Evolutionary conservation across 2,888 invertebrate genomes (phyloP), one percentile per base, ranked within the genome.

Genomic region (Prosapia bicincta): DNA sequence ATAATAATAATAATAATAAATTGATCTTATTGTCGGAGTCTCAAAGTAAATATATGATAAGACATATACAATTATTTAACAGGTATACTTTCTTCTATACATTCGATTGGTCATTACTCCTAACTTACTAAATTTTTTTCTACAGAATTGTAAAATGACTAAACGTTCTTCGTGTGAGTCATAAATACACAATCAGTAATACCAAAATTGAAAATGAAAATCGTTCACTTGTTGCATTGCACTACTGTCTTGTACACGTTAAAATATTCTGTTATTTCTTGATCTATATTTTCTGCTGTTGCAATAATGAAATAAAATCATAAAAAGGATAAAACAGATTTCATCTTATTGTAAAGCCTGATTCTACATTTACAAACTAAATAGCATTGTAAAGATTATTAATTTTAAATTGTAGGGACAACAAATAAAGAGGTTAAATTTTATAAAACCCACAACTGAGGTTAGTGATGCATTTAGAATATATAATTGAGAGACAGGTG

Each of bases 91-190:
- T 66, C 38, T 54, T 54, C 54, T 54, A 54, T 54, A 54, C 54
- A 54, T 54, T 54, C 20, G 54, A 54, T 54, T 20, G n/a, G 20
- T 20, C 20, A 20, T 54, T 54, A 54, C 54, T 54, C 54, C 20
- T 20, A 54, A 20, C 1, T 20, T 10, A 3, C 20, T 20, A 54
- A 3, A 20, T 20, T 3, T n/a, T 54, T 54, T 54, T 54, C 54
- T n/a, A 10, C 20, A 20, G 20, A 54, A 6, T 66, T 54, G 65
- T 32, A 67, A 69, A 25, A 67, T 32, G 76, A 76, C 76, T 76
- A 69, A 76, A 76, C 69, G 76, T 76, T 72, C 76, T 69, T 69
- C 69, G 69, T 69, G 69, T 69, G 73, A 76, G 76, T 24, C 72
- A n/a, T 69, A 68, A 38, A 24, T 24, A 26, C 69, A 43, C 38